A percentile compares a stretch with the other conserved stretches of the same genome.
Evolutionary conservation across 1,140 invertebrate species (phyloP).

Genomic region (Mycetomoellerius zeteki): DNA sequence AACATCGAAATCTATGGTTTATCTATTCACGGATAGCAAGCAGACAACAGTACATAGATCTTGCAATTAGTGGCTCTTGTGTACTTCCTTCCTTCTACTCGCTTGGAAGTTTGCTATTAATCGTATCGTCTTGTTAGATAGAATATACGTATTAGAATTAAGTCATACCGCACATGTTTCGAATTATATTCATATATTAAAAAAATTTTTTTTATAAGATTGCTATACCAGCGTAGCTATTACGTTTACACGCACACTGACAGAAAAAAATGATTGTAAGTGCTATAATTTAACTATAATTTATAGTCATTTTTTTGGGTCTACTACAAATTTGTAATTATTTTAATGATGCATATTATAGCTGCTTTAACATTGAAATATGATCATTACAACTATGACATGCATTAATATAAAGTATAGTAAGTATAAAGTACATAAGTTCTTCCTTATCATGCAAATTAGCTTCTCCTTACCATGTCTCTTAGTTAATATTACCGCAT

Average conservation of each 20-base stretch:
- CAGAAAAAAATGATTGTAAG: too few species aligned
- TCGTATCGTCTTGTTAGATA: constrained; percentile 55
- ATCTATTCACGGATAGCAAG: constrained; percentile 58
- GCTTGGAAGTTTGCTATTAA: constrained; percentile 59
- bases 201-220: not conserved
- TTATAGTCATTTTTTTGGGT: too few species aligned
- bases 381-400: too few species aligned
- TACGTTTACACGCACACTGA: not conserved
- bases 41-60: constrained; percentile 67
- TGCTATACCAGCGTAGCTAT: not conserved
- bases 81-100: constrained; percentile 70
- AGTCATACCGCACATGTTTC: not conserved
- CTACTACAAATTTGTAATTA: too few species aligned
- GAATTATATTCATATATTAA: not conserved
- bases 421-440: too few species aligned
- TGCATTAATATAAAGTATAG: too few species aligned
- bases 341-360: too few species aligned
- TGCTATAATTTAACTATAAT: too few species aligned
- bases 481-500: too few species aligned
- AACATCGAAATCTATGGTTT: constrained; percentile 66
- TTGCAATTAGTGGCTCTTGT: constrained; percentile 75
- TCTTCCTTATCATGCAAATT: too few species aligned
- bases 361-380: too few species aligned
- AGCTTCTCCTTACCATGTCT: too few species aligned
- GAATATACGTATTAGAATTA: constrained; percentile 23